These are phyloP conservation scores for Epizoanthus stellaris DNA, from an alignment of 92 coral and sea anemone species.

Conservation along the genomic window DNA sequence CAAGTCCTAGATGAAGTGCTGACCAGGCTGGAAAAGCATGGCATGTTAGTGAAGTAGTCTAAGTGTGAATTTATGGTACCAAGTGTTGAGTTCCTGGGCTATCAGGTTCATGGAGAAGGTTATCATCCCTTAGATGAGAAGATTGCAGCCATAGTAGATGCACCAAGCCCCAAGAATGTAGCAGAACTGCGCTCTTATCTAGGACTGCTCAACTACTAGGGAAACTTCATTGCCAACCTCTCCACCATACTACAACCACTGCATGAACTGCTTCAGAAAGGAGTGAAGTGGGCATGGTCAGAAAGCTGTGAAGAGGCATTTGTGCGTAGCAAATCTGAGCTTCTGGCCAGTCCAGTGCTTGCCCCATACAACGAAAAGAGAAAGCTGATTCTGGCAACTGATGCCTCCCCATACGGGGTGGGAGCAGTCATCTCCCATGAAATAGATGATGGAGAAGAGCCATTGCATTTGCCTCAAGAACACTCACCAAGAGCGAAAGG, in stretches of 20 bases:
- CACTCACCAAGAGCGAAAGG: slow-evolving; percentile 51
- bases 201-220: slow-evolving; percentile 66
- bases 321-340: slow-evolving; percentile 41
- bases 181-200: slow-evolving; percentile 59
- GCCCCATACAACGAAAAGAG: slow-evolving; percentile 59
- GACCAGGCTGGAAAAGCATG: slow-evolving; percentile 48
- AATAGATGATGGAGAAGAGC: slow-evolving; percentile 54
- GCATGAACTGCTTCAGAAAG: slow-evolving; percentile 47
- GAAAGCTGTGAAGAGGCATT: slow-evolving; percentile 53
- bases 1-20: slow-evolving; percentile 50
- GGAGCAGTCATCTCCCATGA: slow-evolving; percentile 58
- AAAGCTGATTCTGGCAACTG: slow-evolving; percentile 55
- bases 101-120: slow-evolving; percentile 45
- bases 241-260: slow-evolving; percentile 55
- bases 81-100: slow-evolving; percentile 53
- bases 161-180: slow-evolving; percentile 57
- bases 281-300: slow-evolving; percentile 56
- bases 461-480: slow-evolving; percentile 66
- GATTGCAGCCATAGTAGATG: slow-evolving; percentile 45
- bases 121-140: slow-evolving; percentile 55
- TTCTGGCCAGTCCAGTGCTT: slow-evolving; percentile 43
- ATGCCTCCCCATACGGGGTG: slow-evolving; percentile 63
- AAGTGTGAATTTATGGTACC: slow-evolving; percentile 64
- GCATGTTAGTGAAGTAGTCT: slow-evolving; percentile 36
- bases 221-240: slow-evolving; percentile 49